phyloP scores from a whole-genome alignment of 35 echinoderm and acorn worm species.

The Strongylocentrotus purpuratus region DNA sequence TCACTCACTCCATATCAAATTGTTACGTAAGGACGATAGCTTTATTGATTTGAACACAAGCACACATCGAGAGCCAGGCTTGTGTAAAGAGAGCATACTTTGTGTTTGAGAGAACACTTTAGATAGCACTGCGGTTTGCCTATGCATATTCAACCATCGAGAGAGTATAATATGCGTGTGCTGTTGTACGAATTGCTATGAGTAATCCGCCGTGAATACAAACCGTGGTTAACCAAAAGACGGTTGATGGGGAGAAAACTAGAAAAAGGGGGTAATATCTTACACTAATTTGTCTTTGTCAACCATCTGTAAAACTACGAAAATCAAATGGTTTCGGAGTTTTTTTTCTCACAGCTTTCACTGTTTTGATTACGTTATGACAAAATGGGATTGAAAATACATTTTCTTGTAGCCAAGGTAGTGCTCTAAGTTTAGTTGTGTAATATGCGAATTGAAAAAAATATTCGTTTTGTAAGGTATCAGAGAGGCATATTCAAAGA shows the following conservation, averaged over 20 bases:
- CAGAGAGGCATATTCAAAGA: neutral
- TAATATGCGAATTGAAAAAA: neutral
- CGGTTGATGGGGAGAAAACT: neutral
- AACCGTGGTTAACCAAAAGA: neutral
- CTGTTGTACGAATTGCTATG: neutral
- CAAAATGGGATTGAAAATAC: neutral
- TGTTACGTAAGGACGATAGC: constrained; percentile 49
- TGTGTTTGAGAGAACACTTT: neutral
- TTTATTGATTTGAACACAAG: constrained; percentile 39
- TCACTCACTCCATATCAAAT: constrained; percentile 31
- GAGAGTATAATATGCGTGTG: neutral
- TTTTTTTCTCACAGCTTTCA: neutral
- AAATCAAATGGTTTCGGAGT: neutral
- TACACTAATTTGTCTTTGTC: neutral
- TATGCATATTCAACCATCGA: neutral
- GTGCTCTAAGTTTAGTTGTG: neutral
- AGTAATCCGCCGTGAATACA: neutral
- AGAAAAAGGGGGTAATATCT: neutral
- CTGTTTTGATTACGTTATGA: neutral
- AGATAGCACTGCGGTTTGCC: neutral
- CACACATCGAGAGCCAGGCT: neutral
- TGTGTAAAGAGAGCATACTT: constrained; percentile 44
- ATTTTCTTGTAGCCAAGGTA: neutral
- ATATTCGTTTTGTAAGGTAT: neutral
- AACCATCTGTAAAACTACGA: neutral